These are phyloP conservation scores for Mustela lutreola DNA, from an alignment of 2,113 vertebrate genomes.

Conservation along the genomic window DNA sequence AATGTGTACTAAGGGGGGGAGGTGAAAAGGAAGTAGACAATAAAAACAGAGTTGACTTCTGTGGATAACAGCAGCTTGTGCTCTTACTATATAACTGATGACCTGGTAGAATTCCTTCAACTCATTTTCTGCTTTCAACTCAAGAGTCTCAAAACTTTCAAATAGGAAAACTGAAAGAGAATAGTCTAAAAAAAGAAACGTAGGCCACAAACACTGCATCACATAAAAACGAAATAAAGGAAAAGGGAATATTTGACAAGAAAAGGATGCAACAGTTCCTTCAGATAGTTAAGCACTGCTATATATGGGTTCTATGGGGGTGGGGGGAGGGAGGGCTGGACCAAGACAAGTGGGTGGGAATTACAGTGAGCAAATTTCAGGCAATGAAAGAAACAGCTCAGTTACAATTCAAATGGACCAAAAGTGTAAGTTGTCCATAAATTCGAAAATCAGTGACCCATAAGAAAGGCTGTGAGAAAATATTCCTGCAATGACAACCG, in stretches of 20 bases:
- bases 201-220: not conserved
- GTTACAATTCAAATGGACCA: not conserved
- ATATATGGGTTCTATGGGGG: not conserved
- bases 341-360: not conserved
- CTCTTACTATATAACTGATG: not conserved
- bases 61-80: not conserved
- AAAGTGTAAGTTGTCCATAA: not conserved
- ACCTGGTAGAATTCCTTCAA: not conserved
- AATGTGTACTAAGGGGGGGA: not conserved
- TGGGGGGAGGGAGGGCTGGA: not conserved
- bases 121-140: not conserved
- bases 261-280: not conserved
- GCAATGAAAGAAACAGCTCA: conserved; percentile 1
- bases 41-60: not conserved
- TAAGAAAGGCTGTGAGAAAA: conserved; percentile 55
- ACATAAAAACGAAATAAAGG: not conserved
- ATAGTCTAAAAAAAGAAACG: conserved; percentile 4
- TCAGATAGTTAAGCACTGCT: not conserved
- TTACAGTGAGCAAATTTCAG: conserved; percentile 9
- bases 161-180: conserved; percentile 34
- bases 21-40: not conserved
- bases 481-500: not conserved
- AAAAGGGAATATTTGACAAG: not conserved
- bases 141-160: not conserved
- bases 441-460: conserved; percentile 55